These are phyloP conservation scores for Danio aesculapii DNA, from an alignment of 2,797 vertebrate genomes.

Conservation along the genomic window DNA sequence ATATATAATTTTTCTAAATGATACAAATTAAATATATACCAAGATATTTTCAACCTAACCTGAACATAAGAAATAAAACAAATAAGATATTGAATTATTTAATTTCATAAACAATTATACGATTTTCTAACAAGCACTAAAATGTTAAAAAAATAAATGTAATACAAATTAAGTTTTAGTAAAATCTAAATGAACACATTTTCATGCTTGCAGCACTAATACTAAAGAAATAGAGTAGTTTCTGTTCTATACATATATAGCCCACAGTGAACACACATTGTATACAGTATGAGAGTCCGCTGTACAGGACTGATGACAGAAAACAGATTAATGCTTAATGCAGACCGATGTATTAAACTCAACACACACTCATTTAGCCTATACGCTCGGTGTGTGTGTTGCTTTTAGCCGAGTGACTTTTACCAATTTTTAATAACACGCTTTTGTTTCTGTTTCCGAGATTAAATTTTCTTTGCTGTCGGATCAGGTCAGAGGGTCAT, in stretches of 20 bases:
- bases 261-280: not conserved
- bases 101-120: not conserved
- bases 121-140: no score
- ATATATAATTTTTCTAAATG: no score
- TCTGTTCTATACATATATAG: not conserved
- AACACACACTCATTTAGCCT: not conserved
- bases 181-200: no score
- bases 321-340: slow-evolving; percentile 41
- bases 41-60: no score
- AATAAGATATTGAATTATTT: not conserved
- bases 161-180: no score
- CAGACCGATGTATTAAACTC: slow-evolving; percentile 21
- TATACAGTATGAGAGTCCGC: not conserved
- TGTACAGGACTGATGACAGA: slow-evolving; percentile 18
- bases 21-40: no score
- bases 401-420: slow-evolving; percentile 10
- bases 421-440: slow-evolving; percentile 62
- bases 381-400: not conserved
- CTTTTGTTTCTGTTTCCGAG: slow-evolving; percentile 61
- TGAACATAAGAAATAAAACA: no score
- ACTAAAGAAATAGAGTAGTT: no score
- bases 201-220: no score
- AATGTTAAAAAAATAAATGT: no score
- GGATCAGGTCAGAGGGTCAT: slow-evolving; percentile 70
- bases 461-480: slow-evolving; percentile 74